phyloP scores from a whole-genome alignment of 1,140 invertebrate genomes.

The Eubasilissa regina region DNA sequence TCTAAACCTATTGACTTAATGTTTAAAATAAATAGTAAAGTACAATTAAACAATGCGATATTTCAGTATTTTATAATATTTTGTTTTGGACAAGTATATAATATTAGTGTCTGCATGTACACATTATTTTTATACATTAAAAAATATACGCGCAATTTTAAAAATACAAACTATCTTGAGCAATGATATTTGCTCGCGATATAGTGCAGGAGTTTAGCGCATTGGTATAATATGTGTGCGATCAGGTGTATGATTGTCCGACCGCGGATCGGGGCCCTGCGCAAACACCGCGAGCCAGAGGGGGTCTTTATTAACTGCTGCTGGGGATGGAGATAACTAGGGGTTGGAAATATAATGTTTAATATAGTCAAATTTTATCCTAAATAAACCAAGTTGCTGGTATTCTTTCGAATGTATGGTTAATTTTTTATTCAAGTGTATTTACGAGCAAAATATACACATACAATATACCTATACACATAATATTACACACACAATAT shows the following conservation, averaged over 20 bases:
- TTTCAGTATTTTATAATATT: too few relatives aligned
- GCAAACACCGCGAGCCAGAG: conserved; percentile 38
- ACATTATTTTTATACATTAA: too few relatives aligned
- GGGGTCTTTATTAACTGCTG: conserved; percentile 23
- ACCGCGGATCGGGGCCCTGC: conserved; percentile 35
- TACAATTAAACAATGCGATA: too few relatives aligned
- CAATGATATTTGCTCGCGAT: conserved; percentile 2
- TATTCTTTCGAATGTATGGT: too few relatives aligned
- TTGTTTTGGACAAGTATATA: too few relatives aligned
- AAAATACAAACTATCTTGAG: background rate
- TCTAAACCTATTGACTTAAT: too few relatives aligned
- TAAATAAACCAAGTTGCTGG: background rate
- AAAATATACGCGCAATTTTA: too few relatives aligned
- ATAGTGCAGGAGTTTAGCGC: background rate
- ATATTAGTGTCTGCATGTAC: too few relatives aligned
- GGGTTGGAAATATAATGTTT: conserved; percentile 18
- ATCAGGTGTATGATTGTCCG: conserved; percentile 48
- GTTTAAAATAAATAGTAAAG: too few relatives aligned
- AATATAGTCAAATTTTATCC: background rate
- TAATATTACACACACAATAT: too few relatives aligned
- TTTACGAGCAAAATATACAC: too few relatives aligned
- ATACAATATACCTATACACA: too few relatives aligned
- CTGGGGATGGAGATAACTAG: conserved; percentile 15
- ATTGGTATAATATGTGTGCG: conserved; percentile 4
- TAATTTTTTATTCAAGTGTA: background rate